phyloP scores from a whole-genome alignment of 2,888 invertebrate species.

The Conomelus anceps region DNA sequence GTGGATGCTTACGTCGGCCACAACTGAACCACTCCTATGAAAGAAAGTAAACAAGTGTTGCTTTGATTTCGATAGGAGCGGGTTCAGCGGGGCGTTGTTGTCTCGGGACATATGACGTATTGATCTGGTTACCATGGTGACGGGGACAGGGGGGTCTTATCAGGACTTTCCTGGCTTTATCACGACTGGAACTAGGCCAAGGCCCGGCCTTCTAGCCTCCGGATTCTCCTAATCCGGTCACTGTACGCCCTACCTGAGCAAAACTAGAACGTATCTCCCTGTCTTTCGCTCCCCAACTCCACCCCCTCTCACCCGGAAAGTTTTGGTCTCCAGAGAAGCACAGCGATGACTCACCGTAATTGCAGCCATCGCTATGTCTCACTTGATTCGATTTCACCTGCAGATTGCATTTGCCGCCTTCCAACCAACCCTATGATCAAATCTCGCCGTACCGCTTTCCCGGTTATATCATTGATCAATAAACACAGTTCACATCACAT shows the following conservation, averaged over 20 bases:
- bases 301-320: no score
- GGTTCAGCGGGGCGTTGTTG: neutral
- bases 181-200: conserved; percentile 10
- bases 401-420: neutral
- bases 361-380: neutral
- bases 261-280: neutral
- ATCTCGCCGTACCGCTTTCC: neutral
- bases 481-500: neutral
- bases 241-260: neutral
- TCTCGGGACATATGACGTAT: conserved; percentile 13
- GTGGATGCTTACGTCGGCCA: neutral
- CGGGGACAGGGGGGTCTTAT: neutral
- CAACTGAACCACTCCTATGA: neutral
- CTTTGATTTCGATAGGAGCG: neutral
- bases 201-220: neutral
- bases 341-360: neutral
- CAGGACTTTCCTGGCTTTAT: conserved; percentile 6
- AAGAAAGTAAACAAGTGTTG: conserved; percentile 3
- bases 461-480: neutral
- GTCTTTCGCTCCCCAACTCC: neutral
- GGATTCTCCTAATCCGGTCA: conserved; percentile 8
- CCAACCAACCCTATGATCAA: neutral
- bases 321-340: no score
- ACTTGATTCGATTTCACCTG: neutral
- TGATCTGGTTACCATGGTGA: conserved; percentile 11